These are phyloP conservation scores for Myotis brandtii DNA, from an alignment of 2,113 vertebrate genomes.

Conservation along the genomic window DNA sequence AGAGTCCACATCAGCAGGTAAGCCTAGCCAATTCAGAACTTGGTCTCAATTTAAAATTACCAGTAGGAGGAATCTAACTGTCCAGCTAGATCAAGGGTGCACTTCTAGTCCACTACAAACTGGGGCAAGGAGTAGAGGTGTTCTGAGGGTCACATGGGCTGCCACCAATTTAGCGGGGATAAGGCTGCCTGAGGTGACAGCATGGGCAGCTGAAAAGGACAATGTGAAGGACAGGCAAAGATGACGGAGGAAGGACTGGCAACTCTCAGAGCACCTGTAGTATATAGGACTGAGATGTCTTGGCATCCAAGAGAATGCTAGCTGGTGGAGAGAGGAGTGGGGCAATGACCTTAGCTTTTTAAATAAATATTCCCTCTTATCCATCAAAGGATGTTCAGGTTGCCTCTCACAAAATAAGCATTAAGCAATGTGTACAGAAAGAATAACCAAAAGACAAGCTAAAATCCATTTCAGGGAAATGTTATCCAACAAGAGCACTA, in stretches of 20 bases:
- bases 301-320: background rate
- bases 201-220: background rate
- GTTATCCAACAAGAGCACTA: background rate
- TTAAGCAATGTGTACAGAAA: background rate
- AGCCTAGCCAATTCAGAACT: background rate
- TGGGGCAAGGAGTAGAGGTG: rapidly evolving
- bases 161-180: background rate
- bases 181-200: too few relatives aligned
- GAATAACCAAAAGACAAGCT: background rate
- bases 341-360: background rate
- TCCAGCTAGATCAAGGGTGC: background rate
- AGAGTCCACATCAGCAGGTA: background rate
- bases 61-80: background rate
- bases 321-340: too few relatives aligned
- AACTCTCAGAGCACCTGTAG: background rate
- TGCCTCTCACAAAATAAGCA: background rate
- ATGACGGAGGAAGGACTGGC: background rate
- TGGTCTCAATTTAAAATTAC: background rate
- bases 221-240: background rate
- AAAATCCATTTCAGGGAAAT: background rate
- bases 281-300: background rate
- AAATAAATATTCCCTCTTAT: background rate
- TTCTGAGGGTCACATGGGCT: background rate
- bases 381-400: background rate
- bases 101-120: background rate